Base-by-base conservation (phyloP, 2,797 vertebrate species). In the Alectoris magna region DNA sequence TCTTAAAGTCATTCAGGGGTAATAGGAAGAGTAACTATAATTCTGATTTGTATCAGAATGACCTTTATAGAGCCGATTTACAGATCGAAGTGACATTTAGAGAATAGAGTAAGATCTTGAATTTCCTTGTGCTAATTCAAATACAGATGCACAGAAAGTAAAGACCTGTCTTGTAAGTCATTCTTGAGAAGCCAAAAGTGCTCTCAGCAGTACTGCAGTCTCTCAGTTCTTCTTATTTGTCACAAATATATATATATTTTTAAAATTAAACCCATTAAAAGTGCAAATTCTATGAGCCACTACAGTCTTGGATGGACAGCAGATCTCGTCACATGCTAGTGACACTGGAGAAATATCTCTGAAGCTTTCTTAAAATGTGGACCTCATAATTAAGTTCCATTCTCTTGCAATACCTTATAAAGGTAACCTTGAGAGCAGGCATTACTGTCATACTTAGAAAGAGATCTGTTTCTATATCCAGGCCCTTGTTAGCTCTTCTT, bases 81-180 rank as follows among this genome's bases (percentile, higher is more conserved):
- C 96, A 96, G 96, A 96, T 96, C 60, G 0, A 94, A 96, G 91
- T 96, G 95, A 96, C 95, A 95, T 96, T 96, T 96, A 96, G 80
- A 88, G 95, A 94, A 80, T 92, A 78, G 95, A 94, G 94, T 96
- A 95, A 95, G 95, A 96, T 94, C 93, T 96, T 96, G 91, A 93
- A 94, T 96, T 96, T 96, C 81, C 93, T 82, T 93, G 94, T 93
- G 95, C 91, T 96, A 91, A 96, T 96, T 96, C 95, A 95, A 95
- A 95, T 96, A 84, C 86, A 91, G 95, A 96, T 90, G 94, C 86
- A 93, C 64, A 58, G 83, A 92, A 94, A 94, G 95, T 94, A 95
- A 94, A 94, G 94, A 96, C 93, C 90, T 95, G 94, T 93, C 95
- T 91, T 96, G 96, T 96, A 96, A 96, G 94, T 93, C 94, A 93